These are phyloP conservation scores for Allygus modestus DNA, from an alignment of 2,888 invertebrate species.

Conservation along the genomic window DNA sequence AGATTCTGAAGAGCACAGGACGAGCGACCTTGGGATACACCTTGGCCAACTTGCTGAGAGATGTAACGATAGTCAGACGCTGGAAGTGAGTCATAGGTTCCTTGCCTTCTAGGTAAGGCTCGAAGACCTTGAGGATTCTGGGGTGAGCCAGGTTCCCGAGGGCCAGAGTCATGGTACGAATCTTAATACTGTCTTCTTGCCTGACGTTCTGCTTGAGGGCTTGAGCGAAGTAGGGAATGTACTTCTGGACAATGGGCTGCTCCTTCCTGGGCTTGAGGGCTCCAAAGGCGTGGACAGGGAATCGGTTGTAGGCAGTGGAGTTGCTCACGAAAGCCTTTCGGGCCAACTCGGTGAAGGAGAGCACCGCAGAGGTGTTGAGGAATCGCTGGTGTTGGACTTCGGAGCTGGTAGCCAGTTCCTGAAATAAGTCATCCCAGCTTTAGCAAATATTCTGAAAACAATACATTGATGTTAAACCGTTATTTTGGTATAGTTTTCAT, in stretches of 20 bases:
- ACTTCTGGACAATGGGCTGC: conserved; percentile 76
- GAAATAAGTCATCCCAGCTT: neutral
- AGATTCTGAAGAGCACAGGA: conserved; percentile 81
- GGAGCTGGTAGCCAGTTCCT: conserved; percentile 77
- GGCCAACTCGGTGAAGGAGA: conserved; percentile 80
- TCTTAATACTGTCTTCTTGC: conserved; percentile 77
- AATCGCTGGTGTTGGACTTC: conserved; percentile 76
- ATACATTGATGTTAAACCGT: too few relatives aligned
- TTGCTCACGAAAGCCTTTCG: conserved; percentile 80
- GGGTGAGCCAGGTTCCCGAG: conserved; percentile 83
- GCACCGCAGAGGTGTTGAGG: conserved; percentile 78
- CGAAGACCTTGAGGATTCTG: conserved; percentile 79
- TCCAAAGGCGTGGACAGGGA: conserved; percentile 82
- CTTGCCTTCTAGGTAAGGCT: conserved; percentile 84
- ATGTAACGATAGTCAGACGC: conserved; percentile 80
- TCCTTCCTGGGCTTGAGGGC: conserved; percentile 78
- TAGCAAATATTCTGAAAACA: neutral
- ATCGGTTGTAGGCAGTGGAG: conserved; percentile 78
- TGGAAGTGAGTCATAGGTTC: conserved; percentile 79
- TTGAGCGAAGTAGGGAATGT: conserved; percentile 79
- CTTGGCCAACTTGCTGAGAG: conserved; percentile 77
- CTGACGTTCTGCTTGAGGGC: conserved; percentile 78
- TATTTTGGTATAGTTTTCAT: too few relatives aligned
- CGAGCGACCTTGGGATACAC: conserved; percentile 77
- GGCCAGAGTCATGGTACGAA: conserved; percentile 81